Evolutionary conservation across 2,888 invertebrate species (phyloP), one percentile per base, ranked within the genome.

Genomic region (Lasioglossum villosulum): DNA sequence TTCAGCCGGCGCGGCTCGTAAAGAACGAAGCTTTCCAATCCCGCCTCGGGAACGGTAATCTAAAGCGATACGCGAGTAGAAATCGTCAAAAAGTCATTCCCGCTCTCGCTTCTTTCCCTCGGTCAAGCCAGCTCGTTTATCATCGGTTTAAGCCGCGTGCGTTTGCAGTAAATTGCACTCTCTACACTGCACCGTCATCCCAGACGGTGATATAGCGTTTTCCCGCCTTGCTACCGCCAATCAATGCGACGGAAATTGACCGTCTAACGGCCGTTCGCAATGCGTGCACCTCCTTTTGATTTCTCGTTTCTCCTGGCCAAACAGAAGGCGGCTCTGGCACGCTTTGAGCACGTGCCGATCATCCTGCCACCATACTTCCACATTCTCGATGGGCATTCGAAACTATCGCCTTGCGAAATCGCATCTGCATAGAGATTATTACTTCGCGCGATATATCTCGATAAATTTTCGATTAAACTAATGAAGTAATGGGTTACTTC

Each of bases 161-260:
- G 86, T 86, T 91, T 84, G 86, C 89, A 87, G 92, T 90, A 90
- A 90, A 88, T 90, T 91, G 90, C 87, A 84, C 83, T 85, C 63
- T 78, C 63, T 78, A 82, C 86, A 52, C 16, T 86, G 89, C 89
- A 86, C 19, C 86, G 92, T 91, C 92, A 91, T 89, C 92, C 90
- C 92, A 91, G 91, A 88, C 91, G 91, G 92, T 86, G 88, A 90
- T 89, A 88, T 78, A 90, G 82, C 89, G 82, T 84, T 89, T 88
- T 83, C 86, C 81, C 90, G 84, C 90, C 88, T 91, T 82, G 80
- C 86, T 80, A 82, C 87, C 85, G 81, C 86, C 89, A 90, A 91
- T 91, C 91, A 90, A 90, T 90, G 87, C 89, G 79, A 76, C 89
- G 90, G 92, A 91, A 91, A 91, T 92, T 91, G 91, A 89, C 86